Base-by-base conservation (phyloP, 30 jellyfish, hydroid and myxozoan species). In the Cassiopea andromeda region DNA sequence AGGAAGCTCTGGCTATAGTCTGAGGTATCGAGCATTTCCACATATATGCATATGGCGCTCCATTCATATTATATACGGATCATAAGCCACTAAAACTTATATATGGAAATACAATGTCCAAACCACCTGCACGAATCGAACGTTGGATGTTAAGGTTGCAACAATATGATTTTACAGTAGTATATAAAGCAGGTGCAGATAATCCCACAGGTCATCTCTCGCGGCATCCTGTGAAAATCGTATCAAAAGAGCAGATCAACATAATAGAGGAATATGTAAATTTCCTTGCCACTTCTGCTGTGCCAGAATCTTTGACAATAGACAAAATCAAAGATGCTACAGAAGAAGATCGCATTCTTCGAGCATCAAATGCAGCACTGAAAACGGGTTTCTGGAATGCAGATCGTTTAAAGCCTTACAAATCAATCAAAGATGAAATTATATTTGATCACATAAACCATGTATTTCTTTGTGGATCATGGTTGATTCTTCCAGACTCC, bases 111-210 rank as follows among this genome's bases (percentile, higher is more conserved):
- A 44, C 83, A 1, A 57, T 68, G 46, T 82, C 83, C 46, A 84
- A 84, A 75, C 92, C 92, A 45, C 87, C 92, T 43, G 92, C 92
- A 2, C 7, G 64, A 50, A 50, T 50, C 9, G 64, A 72, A 54
- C 77, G 85, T 69, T 84, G 92, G 92, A 85, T 84, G 13, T 57
- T 84, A 38, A 48, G 92, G 1, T 70, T 69, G 47, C 92, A 84
- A 73, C 78, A 74, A 60, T 84, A 84, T 71, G 46, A 71, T 73
- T 82, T 82, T 71, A 81, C 60, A 59, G 83, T 82, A 7, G 69
- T 82, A 64, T 82, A 82, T 64, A 79, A 82, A 46, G 67, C 46
- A 18, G 83, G 83, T 59, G 69, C 91, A 48, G 73, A 82, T 44
- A 82, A 71, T 82, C 82, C 69, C 44, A 87, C 93, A 8, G 93